Base-by-base conservation (phyloP, 2,797 vertebrate species). In the Myotis myotis region DNA sequence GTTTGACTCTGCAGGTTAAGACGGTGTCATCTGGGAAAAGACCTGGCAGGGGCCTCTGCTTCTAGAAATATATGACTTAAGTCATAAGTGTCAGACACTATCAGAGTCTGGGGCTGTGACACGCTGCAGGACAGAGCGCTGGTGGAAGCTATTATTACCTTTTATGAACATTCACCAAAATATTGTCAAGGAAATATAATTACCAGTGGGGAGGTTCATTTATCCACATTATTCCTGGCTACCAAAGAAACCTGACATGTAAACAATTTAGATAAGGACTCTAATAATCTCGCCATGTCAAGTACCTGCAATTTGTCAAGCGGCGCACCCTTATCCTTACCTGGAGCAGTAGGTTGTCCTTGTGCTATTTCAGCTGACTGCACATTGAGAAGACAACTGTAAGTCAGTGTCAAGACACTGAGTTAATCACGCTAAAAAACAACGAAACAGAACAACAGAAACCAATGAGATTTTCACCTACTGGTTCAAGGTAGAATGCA, bases 171-270 rank as follows among this genome's bases (percentile, higher is more conserved):
- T 97, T 97, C 91, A 72, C 92, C 92, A 94, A 97, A 97, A 98
- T 94, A 89, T 96, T 95, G 97, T 98, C 98, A 98, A 96, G 82
- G 86, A 98, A 98, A 98, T 98, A 95, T 49, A 97, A 98, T 98
- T 98, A 98, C 80, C 72, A 89, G 22, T 22, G 92, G 72, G 96
- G 97, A 98, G 93, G 93, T 88, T 97, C 97, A 98, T 98, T 98
- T 97, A 96, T 98, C 97, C 97, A 94, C 97, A 98, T 98, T 98
- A 98, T 76, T 96, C 97, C 95, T 93, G 60, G 72, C 95, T 97
- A 96, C 94, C 96, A 96, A 96, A 96, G 88, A 98, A 98, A 96
- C 82, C 85, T 97, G 96, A 97, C 49, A 82, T 75, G 44, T 92
- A 98, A 98, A 97, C 95, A 96, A 97, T 98, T 98, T 98, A 98